A percentile compares a stretch with the other conserved stretches of the same genome.
Evolutionary conservation across 2,797 vertebrate species (phyloP).

Genomic region (Dendrocincla fuliginosa): DNA sequence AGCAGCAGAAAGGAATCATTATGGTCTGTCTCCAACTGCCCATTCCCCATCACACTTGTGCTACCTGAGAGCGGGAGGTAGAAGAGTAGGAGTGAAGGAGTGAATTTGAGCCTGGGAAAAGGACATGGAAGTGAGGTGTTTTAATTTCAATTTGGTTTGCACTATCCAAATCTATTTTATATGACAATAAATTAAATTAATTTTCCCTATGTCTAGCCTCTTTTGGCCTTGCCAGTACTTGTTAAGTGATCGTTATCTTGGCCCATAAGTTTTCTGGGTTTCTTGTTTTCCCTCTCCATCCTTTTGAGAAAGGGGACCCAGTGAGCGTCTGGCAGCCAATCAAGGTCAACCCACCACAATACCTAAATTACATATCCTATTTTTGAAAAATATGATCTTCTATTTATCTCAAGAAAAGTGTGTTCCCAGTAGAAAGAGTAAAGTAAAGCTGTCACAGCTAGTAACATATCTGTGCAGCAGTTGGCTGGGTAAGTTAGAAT

Average conservation of each 20-base stretch:
- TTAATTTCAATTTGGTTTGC: not conserved
- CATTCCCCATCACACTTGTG: not conserved
- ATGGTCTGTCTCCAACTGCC: rapidly evolving
- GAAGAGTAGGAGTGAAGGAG: not conserved
- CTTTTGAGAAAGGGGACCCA: not conserved
- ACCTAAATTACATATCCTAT: too few relatives aligned
- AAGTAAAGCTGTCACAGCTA: not conserved
- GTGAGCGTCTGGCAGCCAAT: not conserved
- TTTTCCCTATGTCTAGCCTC: not conserved
- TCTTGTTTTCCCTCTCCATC: not conserved
- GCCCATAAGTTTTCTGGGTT: not conserved
- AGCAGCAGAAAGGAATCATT: not conserved
- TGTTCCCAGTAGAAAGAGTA: not conserved
- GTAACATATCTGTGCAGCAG: not conserved
- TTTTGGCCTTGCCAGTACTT: not conserved
- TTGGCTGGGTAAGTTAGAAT: not conserved
- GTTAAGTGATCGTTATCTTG: not conserved
- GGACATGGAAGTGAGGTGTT: rapidly evolving
- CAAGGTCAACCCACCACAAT: not conserved
- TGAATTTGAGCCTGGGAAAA: not conserved
- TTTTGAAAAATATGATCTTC: not conserved
- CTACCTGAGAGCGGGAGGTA: not conserved
- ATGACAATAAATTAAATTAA: not conserved
- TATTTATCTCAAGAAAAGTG: not conserved
- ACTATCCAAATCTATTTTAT: not conserved